Conservation (phyloP, 2,797 vertebrate species). For the Poeciliopsis presidionis region DNA sequence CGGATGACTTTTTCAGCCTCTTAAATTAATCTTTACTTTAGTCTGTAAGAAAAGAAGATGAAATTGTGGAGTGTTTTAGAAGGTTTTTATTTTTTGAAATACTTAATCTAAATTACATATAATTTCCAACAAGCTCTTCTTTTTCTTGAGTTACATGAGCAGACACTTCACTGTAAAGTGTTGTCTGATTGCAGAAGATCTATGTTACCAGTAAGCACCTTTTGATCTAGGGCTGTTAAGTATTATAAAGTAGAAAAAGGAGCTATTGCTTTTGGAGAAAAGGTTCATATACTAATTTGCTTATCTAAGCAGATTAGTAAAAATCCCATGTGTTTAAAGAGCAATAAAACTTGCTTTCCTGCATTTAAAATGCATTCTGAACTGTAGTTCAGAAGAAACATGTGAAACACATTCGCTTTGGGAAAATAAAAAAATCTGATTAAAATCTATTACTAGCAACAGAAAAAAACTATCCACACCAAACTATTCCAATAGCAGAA, state of each 20-base stretch:
- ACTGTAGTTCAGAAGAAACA: neutral
- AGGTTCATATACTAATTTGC: neutral
- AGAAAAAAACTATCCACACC: neutral
- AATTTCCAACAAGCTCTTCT: neutral
- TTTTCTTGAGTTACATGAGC: neutral
- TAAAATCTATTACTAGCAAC: neutral
- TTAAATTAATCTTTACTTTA: conserved; percentile 14
- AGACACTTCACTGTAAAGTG: neutral
- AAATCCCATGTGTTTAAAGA: neutral
- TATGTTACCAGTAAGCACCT: neutral
- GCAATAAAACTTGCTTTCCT: neutral
- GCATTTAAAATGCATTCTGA: neutral
- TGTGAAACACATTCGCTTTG: neutral
- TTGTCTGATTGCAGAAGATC: neutral
- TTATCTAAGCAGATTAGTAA: neutral
- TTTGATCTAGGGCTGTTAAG: neutral
- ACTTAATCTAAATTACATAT: neutral
- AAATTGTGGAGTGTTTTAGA: conserved; percentile 3
- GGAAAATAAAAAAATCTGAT: neutral
- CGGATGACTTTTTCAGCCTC: conserved; percentile 26
- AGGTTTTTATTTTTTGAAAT: neutral
- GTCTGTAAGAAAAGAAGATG: conserved; percentile 1
- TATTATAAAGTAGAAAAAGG: neutral
- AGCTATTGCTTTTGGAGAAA: neutral
- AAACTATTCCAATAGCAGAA: neutral